These are phyloP conservation scores for Polydesmus complanatus DNA, from an alignment of 2,888 invertebrate species.

Conservation along the genomic window DNA sequence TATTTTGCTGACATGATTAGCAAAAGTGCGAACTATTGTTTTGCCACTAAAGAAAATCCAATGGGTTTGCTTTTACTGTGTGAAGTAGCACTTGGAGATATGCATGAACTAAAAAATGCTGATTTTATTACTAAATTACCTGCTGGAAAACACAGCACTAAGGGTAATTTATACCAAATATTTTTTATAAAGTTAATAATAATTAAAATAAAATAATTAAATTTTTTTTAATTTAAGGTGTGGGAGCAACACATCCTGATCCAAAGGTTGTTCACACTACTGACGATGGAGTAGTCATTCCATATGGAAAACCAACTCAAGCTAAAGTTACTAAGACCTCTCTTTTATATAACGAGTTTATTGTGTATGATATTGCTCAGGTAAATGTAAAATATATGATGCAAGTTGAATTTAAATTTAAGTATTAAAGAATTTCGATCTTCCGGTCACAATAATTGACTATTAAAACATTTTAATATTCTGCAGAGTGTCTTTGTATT, in stretches of 20 bases:
- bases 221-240: slow-evolving; percentile 27
- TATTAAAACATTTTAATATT: too few relatives aligned
- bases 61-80: slow-evolving; percentile 80
- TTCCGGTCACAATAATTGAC: too few relatives aligned
- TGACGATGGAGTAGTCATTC: slow-evolving; percentile 59
- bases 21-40: slow-evolving; percentile 95
- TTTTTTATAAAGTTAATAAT: not conserved
- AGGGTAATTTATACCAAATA: slow-evolving; percentile 42
- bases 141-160: slow-evolving; percentile 68
- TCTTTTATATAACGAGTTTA: slow-evolving; percentile 80
- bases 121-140: slow-evolving; percentile 65
- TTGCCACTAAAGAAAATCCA: slow-evolving; percentile 50
- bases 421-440: not conserved
- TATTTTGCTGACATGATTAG: slow-evolving; percentile 99
- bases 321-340: slow-evolving; percentile 32
- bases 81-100: slow-evolving; percentile 88
- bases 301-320: slow-evolving; percentile 50
- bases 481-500: too few relatives aligned
- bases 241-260: slow-evolving; percentile 73
- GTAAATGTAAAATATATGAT: slow-evolving; percentile 80
- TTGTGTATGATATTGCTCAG: slow-evolving; percentile 93
- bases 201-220: slow-evolving; percentile 2
- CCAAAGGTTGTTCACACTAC: slow-evolving; percentile 43
- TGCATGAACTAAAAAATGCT: slow-evolving; percentile 59
- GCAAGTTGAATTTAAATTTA: slow-evolving; percentile 45